Conservation (phyloP, 2,113 vertebrate species). For the Alaudala cheleensis region DNA sequence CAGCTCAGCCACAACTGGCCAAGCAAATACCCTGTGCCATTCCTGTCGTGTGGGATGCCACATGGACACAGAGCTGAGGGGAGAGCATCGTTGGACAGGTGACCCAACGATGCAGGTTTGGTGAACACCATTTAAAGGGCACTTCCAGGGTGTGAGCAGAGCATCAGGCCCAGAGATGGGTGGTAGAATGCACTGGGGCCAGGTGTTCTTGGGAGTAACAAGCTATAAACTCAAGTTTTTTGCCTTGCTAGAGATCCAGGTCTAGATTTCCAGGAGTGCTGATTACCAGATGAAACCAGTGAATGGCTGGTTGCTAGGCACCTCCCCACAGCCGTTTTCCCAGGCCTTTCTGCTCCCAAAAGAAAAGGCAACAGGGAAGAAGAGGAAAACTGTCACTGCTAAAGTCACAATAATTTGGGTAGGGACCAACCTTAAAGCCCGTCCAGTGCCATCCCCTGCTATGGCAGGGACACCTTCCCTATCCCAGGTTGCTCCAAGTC, state of each 20-base stretch:
- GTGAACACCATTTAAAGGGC: no score
- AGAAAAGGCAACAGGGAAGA: background rate
- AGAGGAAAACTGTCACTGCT: background rate
- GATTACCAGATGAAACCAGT: background rate
- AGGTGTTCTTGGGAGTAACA: background rate
- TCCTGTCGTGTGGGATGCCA: rapidly evolving
- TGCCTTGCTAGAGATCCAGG: background rate
- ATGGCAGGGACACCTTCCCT: background rate
- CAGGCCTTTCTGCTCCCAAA: background rate
- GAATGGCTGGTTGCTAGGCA: background rate
- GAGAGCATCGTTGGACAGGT: rapidly evolving
- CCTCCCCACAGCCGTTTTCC: background rate
- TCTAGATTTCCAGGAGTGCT: background rate
- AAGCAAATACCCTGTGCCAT: background rate
- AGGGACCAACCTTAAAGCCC: background rate
- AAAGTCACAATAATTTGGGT: background rate
- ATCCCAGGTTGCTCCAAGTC: rapidly evolving
- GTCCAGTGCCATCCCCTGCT: background rate
- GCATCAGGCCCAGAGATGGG: rapidly evolving
- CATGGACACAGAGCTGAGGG: rapidly evolving
- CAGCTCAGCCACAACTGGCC: background rate
- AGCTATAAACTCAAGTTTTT: background rate
- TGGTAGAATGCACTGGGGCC: background rate
- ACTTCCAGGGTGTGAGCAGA: background rate
- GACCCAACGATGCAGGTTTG: background rate